Evolutionary conservation across 35 echinoderm and acorn worm species (phyloP), one percentile per base, ranked within the genome.

Genomic region (Heliocidaris tuberculata): DNA sequence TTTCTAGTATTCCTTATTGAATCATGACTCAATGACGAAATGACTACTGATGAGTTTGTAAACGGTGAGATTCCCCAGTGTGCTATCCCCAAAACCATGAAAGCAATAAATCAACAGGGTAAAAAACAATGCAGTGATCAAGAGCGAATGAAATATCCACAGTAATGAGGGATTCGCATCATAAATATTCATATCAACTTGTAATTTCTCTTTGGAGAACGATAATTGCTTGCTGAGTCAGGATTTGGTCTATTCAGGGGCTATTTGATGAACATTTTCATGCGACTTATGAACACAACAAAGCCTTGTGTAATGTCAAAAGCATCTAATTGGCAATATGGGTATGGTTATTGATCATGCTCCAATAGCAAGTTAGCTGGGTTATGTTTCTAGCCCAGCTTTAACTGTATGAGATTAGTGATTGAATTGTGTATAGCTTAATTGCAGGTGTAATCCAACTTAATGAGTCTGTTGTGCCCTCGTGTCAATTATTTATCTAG

Each of bases 401-500:
- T 78, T 19, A 78, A 78, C 19, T n/a, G 27, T 78, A 78, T 24
- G 21, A 78, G 65, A 78, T 78, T 78, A 78, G 21, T n/a, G 65
- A 78, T 78, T 78, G 65, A 78, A 78, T 78, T 78, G 65, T 19
- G 21, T 21, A 19, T n/a, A 78, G 65, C 21, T 78, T 78, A 78
- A 78, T 78, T 78, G 65, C 27, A 78, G n/a, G 27, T 78, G 17
- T 78, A 78, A 78, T n/a, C 21, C 65, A 27, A 78, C 65, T 78
- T 78, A 78, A 78, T 78, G 65, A 78, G 65, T 78, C 21, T 78
- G 65, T 78, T 78, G 65, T 24, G 27, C 19, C 27, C 65, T 78
- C 65, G 65, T 78, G 65, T 78, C 65, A 78, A 78, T n/a, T 78
- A 78, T 78, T 78, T 78, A 78, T 78, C 65, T 78, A 78, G 27